Evolutionary conservation across 2,113 vertebrate genomes (phyloP), one percentile per base, ranked within the genome.

Genomic region (Psittacara wagleri): DNA sequence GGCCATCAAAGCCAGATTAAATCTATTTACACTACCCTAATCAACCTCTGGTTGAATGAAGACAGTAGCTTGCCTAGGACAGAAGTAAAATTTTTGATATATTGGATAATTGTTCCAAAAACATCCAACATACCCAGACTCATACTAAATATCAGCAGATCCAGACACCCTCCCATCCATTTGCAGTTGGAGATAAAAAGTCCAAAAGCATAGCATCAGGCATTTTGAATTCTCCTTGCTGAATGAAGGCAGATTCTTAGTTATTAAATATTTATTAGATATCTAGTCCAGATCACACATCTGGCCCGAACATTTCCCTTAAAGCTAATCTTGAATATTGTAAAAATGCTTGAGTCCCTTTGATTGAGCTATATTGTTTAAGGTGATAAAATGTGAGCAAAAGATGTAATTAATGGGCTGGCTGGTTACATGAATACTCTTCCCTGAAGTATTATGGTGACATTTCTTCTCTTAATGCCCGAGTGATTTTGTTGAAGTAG

Each of bases 401-500:
- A 94, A 93, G 51, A 64, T 52, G 51, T 44, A 91, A 79, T 95
- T 96, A 96, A 93, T 62, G 54, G 55, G 62, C 41, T 75, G 62
- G 39, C 39, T 94, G 70, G 86, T 86, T 94, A 73, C 28, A 76
- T 39, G 49, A 89, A 82, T 96, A 92, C 85, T 94, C 57, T 57
- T 93, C 66, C 52, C 77, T 66, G 22, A 94, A 94, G 70, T 87
- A 62, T 82, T 84, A 57, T 37, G 52, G 68, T 87, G 81, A 63
- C 49, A 89, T 96, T 95, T 94, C n/a, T 89, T 72, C 81, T 80
- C 41, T 92, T 91, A 87, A 91, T 70, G 70, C 70, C 59, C 74
- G 41, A 91, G 25, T 74, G 86, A 63, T 90, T 95, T 79, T 69
- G 39, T 66, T 92, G 59, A 82, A 92, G 52, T 54, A 76, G 81